Base-by-base conservation (phyloP, 2,113 vertebrate species). In the Clarias magur region DNA sequence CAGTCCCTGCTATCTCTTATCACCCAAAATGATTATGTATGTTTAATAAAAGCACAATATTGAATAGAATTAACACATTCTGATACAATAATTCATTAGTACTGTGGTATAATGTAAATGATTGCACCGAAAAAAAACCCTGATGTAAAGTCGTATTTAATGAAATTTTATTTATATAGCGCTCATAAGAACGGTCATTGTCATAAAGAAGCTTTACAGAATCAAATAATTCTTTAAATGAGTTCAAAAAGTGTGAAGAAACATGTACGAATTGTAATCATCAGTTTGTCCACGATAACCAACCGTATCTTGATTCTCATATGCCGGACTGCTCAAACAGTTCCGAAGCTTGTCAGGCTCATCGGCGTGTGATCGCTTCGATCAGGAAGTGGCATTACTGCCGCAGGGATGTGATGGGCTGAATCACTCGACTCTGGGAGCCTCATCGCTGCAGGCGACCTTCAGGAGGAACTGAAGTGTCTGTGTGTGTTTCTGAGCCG, bases 361-460 rank as follows among this genome's bases (percentile, higher is more conserved):
- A 78, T 87, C 42, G 25, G 1, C 17, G 53, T 80, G 34, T 84
- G 84, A 89, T 85, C 78, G 60, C 75, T 87, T 60, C 56, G 17
- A 30, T 90, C 85, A 90, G 89, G 83, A 90, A 90, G 87, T 84
- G 85, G 42, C 85, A 80, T 91, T 89, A 81, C 38, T 81, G 38
- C 5, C 23, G 48, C 53, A 57, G 79, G 68, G 27, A 84, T 67
- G 80, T 63, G 63, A 85, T 48, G 27, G 65, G 56, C 70, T 86
- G 80, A 84, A 83, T 59, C 88, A 30, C 12, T 73, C 21, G 82
- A 70, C 76, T 68, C 8, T 12, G 53, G 59, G 70, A 57, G 86
- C 34, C 62, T 80, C 38, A 67, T 81, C 75, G 8, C 87, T 7
- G 82, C 75, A 70, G 75, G 88, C 57, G 72, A 87, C 82, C 87